These are phyloP conservation scores for Watsonalla binaria DNA, from an alignment of 2,888 invertebrate species.

Conservation along the genomic window DNA sequence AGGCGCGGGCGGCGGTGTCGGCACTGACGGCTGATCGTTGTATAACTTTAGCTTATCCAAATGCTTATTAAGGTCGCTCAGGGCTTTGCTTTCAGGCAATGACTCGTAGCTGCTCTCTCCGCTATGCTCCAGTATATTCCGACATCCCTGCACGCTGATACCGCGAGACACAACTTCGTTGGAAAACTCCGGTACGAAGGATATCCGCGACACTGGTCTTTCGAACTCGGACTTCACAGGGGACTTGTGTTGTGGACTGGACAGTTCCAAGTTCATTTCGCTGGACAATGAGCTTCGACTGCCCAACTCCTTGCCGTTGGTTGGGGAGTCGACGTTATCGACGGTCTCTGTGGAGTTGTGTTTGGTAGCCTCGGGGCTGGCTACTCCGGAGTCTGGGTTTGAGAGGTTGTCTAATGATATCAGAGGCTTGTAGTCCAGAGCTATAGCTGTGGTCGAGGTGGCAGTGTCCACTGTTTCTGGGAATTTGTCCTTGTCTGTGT, in stretches of 20 bases:
- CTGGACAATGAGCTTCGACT: slow-evolving; percentile 74
- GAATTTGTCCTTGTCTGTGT: slow-evolving; percentile 75
- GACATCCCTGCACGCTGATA: slow-evolving; percentile 60
- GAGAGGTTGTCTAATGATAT: slow-evolving; percentile 60
- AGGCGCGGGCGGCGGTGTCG: slow-evolving; percentile 45
- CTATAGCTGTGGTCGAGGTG: slow-evolving; percentile 48
- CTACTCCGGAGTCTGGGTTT: slow-evolving; percentile 74
- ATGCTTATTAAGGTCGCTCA: slow-evolving; percentile 47
- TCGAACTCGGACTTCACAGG: slow-evolving; percentile 58
- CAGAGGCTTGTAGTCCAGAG: slow-evolving; percentile 65
- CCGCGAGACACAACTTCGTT: slow-evolving; percentile 65
- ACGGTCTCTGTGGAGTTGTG: slow-evolving; percentile 76
- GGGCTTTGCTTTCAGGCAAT: slow-evolving; percentile 40
- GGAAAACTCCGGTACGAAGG: slow-evolving; percentile 59
- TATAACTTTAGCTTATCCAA: slow-evolving; percentile 59
- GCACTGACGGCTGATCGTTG: slow-evolving; percentile 39
- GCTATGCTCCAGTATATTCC: slow-evolving; percentile 56
- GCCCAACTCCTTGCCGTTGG: slow-evolving; percentile 63
- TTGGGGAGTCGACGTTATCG: slow-evolving; percentile 68
- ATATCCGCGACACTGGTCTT: slow-evolving; percentile 54
- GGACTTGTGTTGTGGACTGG: slow-evolving; percentile 69
- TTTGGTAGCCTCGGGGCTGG: slow-evolving; percentile 78
- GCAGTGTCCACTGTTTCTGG: slow-evolving; percentile 65
- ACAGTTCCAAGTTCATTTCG: slow-evolving; percentile 77
- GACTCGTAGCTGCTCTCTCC: slow-evolving; percentile 61